Conservation (phyloP, 2,888 invertebrate species). For the Watsonalla binaria region DNA sequence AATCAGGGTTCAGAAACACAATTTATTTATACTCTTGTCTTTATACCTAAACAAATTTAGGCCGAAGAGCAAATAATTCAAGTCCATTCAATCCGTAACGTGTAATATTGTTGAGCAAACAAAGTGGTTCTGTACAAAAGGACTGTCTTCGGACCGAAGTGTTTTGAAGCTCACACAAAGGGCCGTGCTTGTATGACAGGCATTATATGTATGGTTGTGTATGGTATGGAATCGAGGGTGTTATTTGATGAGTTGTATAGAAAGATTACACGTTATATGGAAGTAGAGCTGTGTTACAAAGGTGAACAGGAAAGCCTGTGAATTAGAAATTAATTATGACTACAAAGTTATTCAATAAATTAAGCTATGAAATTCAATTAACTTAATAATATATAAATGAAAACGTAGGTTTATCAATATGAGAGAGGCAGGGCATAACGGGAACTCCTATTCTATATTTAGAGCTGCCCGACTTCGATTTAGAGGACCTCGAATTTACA, state of each 20-base stretch:
- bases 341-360: no score
- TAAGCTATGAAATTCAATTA: no score
- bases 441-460: no score
- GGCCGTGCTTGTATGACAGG: conserved; percentile 8
- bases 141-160: conserved; percentile 26
- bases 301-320: no score
- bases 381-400: no score
- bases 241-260: neutral
- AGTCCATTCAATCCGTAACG: conserved; percentile 18
- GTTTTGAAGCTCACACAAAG: conserved; percentile 30
- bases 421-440: no score
- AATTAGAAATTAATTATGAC: no score
- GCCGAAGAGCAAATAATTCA: conserved; percentile 22
- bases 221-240: neutral
- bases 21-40: conserved; percentile 21
- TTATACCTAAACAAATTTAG: conserved; percentile 32
- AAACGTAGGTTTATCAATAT: no score
- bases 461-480: no score
- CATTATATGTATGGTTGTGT: neutral
- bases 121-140: conserved; percentile 29
- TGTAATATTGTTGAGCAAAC: conserved; percentile 20
- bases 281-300: neutral
- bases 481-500: no score
- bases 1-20: conserved; percentile 19
- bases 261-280: neutral